These are phyloP conservation scores for Pardalotus punctatus DNA, from an alignment of 2,113 vertebrate genomes.

Conservation along the genomic window DNA sequence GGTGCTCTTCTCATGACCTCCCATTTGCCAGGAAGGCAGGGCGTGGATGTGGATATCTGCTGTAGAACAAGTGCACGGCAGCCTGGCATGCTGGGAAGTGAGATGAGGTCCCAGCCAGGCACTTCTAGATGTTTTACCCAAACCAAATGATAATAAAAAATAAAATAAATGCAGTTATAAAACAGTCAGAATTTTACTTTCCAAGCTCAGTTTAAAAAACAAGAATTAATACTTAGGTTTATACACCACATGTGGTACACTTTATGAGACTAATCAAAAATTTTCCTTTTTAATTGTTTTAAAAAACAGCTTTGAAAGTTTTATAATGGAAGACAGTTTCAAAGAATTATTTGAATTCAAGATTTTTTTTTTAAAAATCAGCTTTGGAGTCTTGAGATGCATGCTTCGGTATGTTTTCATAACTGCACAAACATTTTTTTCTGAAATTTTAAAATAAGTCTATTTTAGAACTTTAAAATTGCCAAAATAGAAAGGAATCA, in stretches of 20 bases:
- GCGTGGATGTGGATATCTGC: background rate
- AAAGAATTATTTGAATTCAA: background rate
- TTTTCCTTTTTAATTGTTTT: background rate
- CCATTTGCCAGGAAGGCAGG: background rate
- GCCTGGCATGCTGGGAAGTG: background rate
- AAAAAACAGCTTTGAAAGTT: background rate
- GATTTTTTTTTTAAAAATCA: background rate
- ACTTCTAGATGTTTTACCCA: background rate
- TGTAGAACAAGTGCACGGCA: background rate
- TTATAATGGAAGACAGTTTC: background rate
- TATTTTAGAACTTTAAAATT: background rate
- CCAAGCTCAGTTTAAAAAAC: background rate
- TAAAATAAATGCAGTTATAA: background rate
- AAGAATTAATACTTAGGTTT: background rate
- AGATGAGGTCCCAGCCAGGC: background rate
- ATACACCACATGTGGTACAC: background rate
- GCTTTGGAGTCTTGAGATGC: background rate
- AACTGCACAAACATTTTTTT: background rate
- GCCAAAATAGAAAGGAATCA: background rate
- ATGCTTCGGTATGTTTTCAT: background rate
- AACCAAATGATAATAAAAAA: background rate
- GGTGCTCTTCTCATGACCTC: background rate
- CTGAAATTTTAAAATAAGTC: background rate
- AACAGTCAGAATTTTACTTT: background rate
- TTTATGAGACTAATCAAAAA: background rate